Evolutionary conservation across 2,888 invertebrate species (phyloP).

Genomic region (Phalera bucephala): DNA sequence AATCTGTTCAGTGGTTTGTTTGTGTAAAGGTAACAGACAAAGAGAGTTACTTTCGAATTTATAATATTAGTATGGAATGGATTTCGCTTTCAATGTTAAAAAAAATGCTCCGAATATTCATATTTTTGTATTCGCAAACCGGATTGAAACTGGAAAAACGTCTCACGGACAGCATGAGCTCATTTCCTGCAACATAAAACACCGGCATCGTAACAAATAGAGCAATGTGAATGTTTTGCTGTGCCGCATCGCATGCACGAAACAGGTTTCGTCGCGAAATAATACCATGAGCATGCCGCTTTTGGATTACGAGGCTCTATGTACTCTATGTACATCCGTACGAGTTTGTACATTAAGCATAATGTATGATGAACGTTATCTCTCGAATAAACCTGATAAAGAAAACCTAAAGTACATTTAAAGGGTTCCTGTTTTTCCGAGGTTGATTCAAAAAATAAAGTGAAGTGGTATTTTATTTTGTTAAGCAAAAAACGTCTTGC

Average conservation of each 20-base stretch:
- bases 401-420: no score
- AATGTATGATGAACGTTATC: no score
- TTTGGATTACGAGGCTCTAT: constrained; percentile 23
- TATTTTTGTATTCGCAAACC: constrained; percentile 41
- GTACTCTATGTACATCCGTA: no score
- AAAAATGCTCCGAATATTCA: constrained; percentile 28
- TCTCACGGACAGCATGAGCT: constrained; percentile 50
- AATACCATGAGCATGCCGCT: constrained; percentile 47
- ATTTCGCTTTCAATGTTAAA: constrained; percentile 26
- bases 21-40: no score
- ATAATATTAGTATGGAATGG: background rate
- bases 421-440: no score
- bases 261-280: constrained; percentile 62
- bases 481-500: no score
- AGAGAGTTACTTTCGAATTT: no score
- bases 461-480: no score
- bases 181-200: constrained; percentile 62
- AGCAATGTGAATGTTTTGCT: constrained; percentile 54
- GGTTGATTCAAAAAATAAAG: no score
- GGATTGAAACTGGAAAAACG: constrained; percentile 49
- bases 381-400: no score
- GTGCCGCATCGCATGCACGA: constrained; percentile 54
- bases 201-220: constrained; percentile 61
- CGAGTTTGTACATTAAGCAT: constrained; percentile 16
- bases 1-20: no score